Evolutionary conservation across 2,797 vertebrate genomes (phyloP).

Genomic region (Acipenser ruthenus): DNA sequence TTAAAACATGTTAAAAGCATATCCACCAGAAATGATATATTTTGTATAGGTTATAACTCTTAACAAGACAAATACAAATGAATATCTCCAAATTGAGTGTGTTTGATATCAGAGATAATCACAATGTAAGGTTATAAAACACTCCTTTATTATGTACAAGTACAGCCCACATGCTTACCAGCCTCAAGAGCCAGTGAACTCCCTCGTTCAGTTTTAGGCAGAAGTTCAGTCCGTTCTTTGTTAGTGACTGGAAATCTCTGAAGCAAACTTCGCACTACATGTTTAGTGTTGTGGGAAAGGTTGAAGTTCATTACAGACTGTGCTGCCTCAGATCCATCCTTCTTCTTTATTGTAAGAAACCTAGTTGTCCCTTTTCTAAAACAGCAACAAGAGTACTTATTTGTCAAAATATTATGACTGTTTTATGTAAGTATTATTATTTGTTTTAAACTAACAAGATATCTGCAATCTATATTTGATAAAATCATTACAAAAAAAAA

Average conservation of each 20-base stretch:
- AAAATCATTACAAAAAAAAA: not conserved
- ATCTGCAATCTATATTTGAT: no score
- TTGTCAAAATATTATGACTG: no score
- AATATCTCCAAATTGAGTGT: no score
- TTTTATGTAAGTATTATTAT: no score
- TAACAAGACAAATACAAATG: no score
- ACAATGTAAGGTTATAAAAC: no score
- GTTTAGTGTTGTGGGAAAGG: conserved; percentile 61
- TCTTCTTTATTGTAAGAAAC: conserved; percentile 81
- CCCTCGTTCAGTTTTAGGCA: conserved; percentile 58
- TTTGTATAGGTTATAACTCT: no score
- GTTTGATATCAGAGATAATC: no score
- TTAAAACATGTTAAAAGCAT: no score
- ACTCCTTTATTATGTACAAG: conserved; percentile 13
- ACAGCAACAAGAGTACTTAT: conserved; percentile 10
- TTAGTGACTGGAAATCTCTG: conserved; percentile 76
- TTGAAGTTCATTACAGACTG: conserved; percentile 62
- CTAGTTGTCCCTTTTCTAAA: conserved; percentile 73
- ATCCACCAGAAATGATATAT: no score
- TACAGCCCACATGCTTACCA: conserved; percentile 43
- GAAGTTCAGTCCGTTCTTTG: conserved; percentile 73
- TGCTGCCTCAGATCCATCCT: conserved; percentile 56
- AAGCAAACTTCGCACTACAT: conserved; percentile 60
- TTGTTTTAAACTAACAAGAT: no score
- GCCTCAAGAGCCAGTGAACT: conserved; percentile 47